Percentiles rank a stretch among this genome's conserved stretches.
phyloP scores from a whole-genome alignment of 1,140 invertebrate genomes.

The Theocolax elegans region DNA sequence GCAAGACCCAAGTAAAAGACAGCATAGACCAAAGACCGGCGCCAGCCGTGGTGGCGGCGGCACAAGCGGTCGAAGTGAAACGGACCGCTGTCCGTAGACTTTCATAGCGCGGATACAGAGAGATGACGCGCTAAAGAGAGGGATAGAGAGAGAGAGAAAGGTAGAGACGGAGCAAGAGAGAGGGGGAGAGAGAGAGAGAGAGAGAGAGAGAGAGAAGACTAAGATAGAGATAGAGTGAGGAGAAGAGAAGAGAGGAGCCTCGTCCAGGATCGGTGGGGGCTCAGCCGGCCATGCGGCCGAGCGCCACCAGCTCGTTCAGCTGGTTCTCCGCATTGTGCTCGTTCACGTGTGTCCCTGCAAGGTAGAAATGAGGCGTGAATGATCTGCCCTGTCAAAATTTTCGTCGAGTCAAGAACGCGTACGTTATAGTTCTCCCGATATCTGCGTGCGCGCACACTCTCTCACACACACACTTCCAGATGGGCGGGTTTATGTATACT shows the following conservation, averaged over 20 bases:
- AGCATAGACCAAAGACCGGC: not conserved
- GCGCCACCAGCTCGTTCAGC: conserved; percentile 48
- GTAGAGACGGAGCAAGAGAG: not conserved
- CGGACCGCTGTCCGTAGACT: conserved; percentile 53
- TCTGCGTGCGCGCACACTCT: no score
- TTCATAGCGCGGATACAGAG: conserved; percentile 57
- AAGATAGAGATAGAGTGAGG: conserved; percentile 30
- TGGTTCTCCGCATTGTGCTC: conserved; percentile 46
- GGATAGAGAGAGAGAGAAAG: conserved; percentile 20
- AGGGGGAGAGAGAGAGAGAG: conserved; percentile 38
- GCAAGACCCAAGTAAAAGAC: conserved; percentile 2
- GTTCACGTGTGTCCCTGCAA: conserved; percentile 54
- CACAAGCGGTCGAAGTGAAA: conserved; percentile 48
- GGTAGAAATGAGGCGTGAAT: no score
- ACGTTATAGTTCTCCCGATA: no score
- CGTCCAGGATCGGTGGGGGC: conserved; percentile 49
- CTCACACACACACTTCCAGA: no score
- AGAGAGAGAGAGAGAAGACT: conserved; percentile 30
- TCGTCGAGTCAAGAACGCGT: no score
- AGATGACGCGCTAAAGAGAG: conserved; percentile 16
- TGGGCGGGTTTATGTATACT: no score
- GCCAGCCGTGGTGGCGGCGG: conserved; percentile 48
- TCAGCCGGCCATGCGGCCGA: conserved; percentile 56
- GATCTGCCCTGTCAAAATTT: no score
- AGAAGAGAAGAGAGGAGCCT: conserved; percentile 41